Evolutionary conservation across 2,797 vertebrate genomes (phyloP).

Genomic region (Pantherophis vulpinus): DNA sequence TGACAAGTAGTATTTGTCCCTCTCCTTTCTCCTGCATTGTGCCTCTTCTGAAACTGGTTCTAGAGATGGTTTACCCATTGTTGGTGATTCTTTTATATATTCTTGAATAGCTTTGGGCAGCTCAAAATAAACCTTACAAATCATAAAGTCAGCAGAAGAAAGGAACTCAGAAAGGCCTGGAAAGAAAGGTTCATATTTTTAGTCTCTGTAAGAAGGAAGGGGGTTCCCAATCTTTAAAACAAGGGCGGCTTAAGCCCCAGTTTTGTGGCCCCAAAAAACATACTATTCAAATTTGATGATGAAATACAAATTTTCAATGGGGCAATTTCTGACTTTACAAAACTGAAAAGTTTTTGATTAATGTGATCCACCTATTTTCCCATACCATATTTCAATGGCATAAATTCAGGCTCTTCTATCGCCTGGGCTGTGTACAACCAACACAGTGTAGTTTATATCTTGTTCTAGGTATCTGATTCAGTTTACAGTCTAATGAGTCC

Average conservation of each 20-base stretch:
- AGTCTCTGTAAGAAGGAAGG: neutral
- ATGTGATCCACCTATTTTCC: neutral
- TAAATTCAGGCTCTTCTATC: slow-evolving; percentile 42
- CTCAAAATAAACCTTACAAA: neutral
- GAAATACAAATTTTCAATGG: neutral
- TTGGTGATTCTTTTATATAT: neutral
- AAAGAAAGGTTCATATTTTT: neutral
- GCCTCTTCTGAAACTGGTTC: neutral
- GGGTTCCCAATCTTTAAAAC: neutral
- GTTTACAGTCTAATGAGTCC: slow-evolving; percentile 42
- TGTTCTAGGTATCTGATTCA: slow-evolving; percentile 3
- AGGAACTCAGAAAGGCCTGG: neutral
- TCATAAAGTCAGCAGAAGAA: neutral
- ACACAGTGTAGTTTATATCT: neutral
- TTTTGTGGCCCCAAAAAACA: neutral
- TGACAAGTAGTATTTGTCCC: neutral
- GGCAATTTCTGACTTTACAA: neutral
- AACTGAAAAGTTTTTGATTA: neutral
- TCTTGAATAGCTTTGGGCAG: neutral
- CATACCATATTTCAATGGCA: slow-evolving; percentile 4
- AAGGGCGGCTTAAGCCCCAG: neutral
- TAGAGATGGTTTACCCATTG: neutral
- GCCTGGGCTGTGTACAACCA: slow-evolving; percentile 12
- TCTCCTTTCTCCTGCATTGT: neutral
- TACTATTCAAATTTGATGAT: neutral